Evolutionary conservation across 2,797 vertebrate species (phyloP).

Genomic region (Pterois miles): DNA sequence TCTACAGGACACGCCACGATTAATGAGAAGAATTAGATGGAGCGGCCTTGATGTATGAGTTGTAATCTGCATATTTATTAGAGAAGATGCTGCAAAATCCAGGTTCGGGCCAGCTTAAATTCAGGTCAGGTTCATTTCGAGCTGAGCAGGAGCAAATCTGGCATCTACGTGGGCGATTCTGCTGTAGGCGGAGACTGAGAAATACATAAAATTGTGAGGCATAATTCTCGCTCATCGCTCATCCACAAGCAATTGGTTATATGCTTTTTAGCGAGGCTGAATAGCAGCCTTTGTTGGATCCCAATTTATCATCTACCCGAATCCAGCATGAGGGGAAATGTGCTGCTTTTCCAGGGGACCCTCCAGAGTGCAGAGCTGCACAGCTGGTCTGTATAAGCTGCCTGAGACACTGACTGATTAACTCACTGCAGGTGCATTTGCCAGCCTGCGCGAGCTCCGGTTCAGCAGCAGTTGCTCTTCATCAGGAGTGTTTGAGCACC

Average conservation of each 20-base stretch:
- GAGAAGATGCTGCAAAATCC: background rate
- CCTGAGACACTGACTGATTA: constrained; percentile 69
- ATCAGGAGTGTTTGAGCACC: constrained; percentile 31
- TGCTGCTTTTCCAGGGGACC: constrained; percentile 49
- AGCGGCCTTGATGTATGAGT: constrained; percentile 12
- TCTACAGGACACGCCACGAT: background rate
- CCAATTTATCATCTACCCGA: constrained; percentile 63
- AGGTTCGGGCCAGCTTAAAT: background rate
- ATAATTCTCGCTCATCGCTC: constrained; percentile 61
- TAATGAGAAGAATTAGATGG: constrained; percentile 22
- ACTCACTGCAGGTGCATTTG: constrained; percentile 70
- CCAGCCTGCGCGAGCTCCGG: constrained; percentile 16
- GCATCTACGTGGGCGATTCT: background rate
- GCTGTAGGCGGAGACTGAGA: constrained; percentile 22
- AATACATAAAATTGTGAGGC: constrained; percentile 31
- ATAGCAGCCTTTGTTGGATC: constrained; percentile 61
- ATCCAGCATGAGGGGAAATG: constrained; percentile 38
- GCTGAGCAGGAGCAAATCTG: constrained; percentile 4
- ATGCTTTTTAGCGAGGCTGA: constrained; percentile 57
- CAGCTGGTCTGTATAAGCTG: constrained; percentile 69
- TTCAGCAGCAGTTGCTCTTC: constrained; percentile 54
- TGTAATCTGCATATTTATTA: background rate
- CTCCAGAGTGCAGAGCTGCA: constrained; percentile 55
- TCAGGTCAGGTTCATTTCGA: background rate
- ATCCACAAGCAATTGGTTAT: constrained; percentile 57